A percentile compares a stretch with the other conserved stretches of the same genome.
Conservation (phyloP, 30 jellyfish, hydroid and myxozoan genomes). For the Sanderia malayensis region DNA sequence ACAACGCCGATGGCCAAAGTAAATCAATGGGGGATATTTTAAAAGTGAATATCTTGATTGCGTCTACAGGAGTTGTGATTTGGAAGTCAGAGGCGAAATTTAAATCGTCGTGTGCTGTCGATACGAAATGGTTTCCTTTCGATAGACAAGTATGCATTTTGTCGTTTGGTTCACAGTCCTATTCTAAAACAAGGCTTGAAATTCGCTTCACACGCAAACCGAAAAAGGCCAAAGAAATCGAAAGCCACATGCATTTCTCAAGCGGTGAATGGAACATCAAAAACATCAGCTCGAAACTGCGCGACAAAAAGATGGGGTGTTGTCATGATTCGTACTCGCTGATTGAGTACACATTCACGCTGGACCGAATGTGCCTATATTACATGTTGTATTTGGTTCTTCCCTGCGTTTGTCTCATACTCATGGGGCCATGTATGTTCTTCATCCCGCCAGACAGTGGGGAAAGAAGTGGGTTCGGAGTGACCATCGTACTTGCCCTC, state of each 20-base stretch:
- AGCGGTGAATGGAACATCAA: constrained; percentile 57
- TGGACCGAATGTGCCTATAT: constrained; percentile 43
- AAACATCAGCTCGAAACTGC: constrained; percentile 8
- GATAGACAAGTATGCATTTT: constrained; percentile 50
- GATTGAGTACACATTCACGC: constrained; percentile 34
- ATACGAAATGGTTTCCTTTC: constrained; percentile 59
- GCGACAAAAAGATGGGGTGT: constrained; percentile 18
- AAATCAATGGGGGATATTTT: constrained; percentile 31
- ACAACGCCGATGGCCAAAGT: constrained; percentile 59
- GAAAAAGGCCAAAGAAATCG: constrained; percentile 21
- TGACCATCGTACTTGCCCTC: constrained; percentile 70
- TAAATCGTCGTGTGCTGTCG: constrained; percentile 36
- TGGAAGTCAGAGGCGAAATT: constrained; percentile 51
- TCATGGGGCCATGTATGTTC: constrained; percentile 63
- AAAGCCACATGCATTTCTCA: constrained; percentile 18
- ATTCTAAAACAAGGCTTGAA: constrained; percentile 32
- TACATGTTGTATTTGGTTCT: constrained; percentile 70
- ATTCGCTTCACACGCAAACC: constrained; percentile 36
- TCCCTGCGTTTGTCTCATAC: constrained; percentile 62
- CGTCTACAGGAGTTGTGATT: constrained; percentile 18
- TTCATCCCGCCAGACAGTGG: constrained; percentile 86
- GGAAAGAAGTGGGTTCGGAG: constrained; percentile 88
- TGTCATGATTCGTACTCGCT: constrained; percentile 35
- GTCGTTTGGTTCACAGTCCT: constrained; percentile 57
- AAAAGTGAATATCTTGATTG: constrained; percentile 26